Conservation (phyloP, 2,797 vertebrate species). For the Intellagama lesueurii region DNA sequence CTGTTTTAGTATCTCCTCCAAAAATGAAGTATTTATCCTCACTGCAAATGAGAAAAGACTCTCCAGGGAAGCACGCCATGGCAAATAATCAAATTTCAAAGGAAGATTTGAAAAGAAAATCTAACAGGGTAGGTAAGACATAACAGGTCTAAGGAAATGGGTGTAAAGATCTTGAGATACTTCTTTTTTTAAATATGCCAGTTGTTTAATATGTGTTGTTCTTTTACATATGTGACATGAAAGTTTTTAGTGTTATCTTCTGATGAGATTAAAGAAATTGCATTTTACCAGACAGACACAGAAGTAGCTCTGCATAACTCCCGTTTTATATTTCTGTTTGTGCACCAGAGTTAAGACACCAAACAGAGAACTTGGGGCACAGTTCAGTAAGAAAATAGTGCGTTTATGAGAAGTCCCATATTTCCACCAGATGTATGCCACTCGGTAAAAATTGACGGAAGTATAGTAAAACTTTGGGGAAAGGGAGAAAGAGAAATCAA, state of each 20-base stretch:
- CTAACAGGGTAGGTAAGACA: constrained; percentile 74
- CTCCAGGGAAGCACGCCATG: constrained; percentile 62
- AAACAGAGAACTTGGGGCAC: not conserved
- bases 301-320: not conserved
- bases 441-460: not conserved
- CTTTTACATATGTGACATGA: not conserved
- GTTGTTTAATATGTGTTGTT: no score
- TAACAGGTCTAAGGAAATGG: not conserved
- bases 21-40: constrained; percentile 71
- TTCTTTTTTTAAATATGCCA: not conserved
- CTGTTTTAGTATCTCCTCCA: constrained; percentile 81
- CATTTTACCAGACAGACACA: not conserved
- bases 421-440: no score
- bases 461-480: not conserved
- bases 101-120: constrained; percentile 56
- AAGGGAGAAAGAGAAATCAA: not conserved
- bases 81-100: constrained; percentile 61
- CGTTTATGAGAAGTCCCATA: not conserved
- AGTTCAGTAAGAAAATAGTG: not conserved
- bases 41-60: constrained; percentile 64
- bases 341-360: not conserved
- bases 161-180: not conserved
- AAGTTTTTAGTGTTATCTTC: not conserved
- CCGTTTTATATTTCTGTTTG: not conserved
- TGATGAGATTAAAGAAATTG: not conserved